phyloP scores from a whole-genome alignment of 2,888 invertebrate species.

The Drosophila maculinotata region DNA sequence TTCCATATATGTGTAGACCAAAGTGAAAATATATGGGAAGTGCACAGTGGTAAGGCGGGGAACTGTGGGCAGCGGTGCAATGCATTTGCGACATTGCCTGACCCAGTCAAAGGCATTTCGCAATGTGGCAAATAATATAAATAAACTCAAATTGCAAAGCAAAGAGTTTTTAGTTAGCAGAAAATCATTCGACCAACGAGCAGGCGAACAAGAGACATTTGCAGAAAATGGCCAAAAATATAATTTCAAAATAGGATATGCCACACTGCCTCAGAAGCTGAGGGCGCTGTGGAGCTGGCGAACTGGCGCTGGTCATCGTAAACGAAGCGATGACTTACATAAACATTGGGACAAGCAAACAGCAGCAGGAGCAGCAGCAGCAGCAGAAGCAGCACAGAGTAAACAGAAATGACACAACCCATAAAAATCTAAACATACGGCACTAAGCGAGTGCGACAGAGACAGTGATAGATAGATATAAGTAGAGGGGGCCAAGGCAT shows the following conservation, averaged over 20 bases:
- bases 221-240: slow-evolving; percentile 73
- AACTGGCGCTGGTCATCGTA: slow-evolving; percentile 57
- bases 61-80: slow-evolving; percentile 1
- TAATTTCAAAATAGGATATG: slow-evolving; percentile 75
- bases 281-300: not conserved
- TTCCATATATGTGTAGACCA: not conserved
- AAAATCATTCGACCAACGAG: slow-evolving; percentile 61
- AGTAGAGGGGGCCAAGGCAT: slow-evolving; percentile 4
- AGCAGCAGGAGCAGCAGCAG: slow-evolving; percentile 32
- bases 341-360: slow-evolving; percentile 77
- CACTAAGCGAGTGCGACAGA: slow-evolving; percentile 20
- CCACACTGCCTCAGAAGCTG: slow-evolving; percentile 23
- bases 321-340: slow-evolving; percentile 81
- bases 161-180: slow-evolving; percentile 76
- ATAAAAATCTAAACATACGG: slow-evolving; percentile 73
- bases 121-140: slow-evolving; percentile 77
- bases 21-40: slow-evolving; percentile 29
- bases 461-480: slow-evolving; percentile 5
- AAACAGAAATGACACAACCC: slow-evolving; percentile 81
- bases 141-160: slow-evolving; percentile 77
- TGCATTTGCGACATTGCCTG: slow-evolving; percentile 54
- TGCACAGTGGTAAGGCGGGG: too few relatives aligned
- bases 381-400: slow-evolving; percentile 50
- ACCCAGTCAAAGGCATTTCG: slow-evolving; percentile 59
- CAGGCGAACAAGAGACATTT: slow-evolving; percentile 55